Percentiles rank a stretch among this genome's conserved stretches.
Conservation (phyloP, 1,140 invertebrate species). For the Macrocentrus cingulum region DNA sequence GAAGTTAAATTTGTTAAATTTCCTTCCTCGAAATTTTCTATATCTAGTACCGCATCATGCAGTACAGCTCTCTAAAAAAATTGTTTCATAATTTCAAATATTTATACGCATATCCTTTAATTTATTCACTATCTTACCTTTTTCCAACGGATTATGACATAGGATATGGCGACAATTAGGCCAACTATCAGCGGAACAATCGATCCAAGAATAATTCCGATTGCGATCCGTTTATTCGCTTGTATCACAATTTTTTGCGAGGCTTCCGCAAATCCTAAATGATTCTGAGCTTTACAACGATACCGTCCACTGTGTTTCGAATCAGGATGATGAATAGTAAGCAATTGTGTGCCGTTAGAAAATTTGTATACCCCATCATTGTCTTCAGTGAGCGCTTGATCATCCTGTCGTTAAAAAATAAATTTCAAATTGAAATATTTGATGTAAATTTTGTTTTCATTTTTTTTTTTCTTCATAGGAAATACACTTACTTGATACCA, state of each 20-base stretch:
- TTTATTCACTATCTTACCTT: too few relatives aligned
- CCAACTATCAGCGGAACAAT: too few relatives aligned
- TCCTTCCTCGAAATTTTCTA: slow-evolving; percentile 79
- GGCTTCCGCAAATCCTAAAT: slow-evolving; percentile 38
- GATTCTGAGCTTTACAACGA: slow-evolving; percentile 48
- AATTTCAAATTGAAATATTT: slow-evolving; percentile 17
- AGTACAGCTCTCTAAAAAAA: slow-evolving; percentile 59
- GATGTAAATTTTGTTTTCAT: background rate
- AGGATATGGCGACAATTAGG: slow-evolving; percentile 54
- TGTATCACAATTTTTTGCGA: slow-evolving; percentile 50
- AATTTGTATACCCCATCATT: slow-evolving; percentile 41
- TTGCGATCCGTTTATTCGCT: slow-evolving; percentile 46
- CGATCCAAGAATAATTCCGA: slow-evolving; percentile 58
- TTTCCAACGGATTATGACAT: slow-evolving; percentile 62
- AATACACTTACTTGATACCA: slow-evolving; percentile 52
- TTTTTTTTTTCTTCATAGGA: too few relatives aligned
- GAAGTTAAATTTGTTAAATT: slow-evolving; percentile 81
- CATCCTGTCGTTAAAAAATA: slow-evolving; percentile 38
- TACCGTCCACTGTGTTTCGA: slow-evolving; percentile 52
- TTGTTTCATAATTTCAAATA: too few relatives aligned
- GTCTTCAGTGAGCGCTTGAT: slow-evolving; percentile 29
- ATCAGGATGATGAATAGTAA: slow-evolving; percentile 49
- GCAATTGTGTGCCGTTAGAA: slow-evolving; percentile 38
- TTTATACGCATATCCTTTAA: too few relatives aligned
- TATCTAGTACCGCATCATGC: slow-evolving; percentile 67